Evolutionary conservation across 2,888 invertebrate genomes (phyloP).

Genomic region (Nemotelus pantherinus): DNA sequence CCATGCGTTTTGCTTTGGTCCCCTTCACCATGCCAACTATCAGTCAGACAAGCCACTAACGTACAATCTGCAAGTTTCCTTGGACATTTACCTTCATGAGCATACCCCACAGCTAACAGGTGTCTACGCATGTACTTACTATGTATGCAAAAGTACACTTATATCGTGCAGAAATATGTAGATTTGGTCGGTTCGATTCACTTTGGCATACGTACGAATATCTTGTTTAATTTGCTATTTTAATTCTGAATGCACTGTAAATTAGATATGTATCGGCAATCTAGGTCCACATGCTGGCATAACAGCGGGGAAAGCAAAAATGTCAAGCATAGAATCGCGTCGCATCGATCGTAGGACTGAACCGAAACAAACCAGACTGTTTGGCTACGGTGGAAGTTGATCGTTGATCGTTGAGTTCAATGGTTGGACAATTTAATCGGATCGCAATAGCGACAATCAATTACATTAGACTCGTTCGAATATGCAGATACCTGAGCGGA

Average conservation of each 20-base stretch:
- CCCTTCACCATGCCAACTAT: slow-evolving; percentile 18
- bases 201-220: background rate
- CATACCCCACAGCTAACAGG: slow-evolving; percentile 28
- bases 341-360: too few relatives aligned
- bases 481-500: slow-evolving; percentile 15
- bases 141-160: too few relatives aligned
- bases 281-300: background rate
- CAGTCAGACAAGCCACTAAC: background rate
- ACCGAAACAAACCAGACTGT: slow-evolving; percentile 20
- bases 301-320: slow-evolving; percentile 20
- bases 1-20: slow-evolving; percentile 20
- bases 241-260: background rate
- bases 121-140: background rate
- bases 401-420: slow-evolving; percentile 32
- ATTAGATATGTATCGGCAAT: slow-evolving; percentile 3
- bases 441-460: slow-evolving; percentile 31
- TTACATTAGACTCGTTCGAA: background rate
- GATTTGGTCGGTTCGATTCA: slow-evolving; percentile 25
- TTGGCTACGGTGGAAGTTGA: slow-evolving; percentile 28
- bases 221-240: slow-evolving; percentile 8
- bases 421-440: slow-evolving; percentile 39
- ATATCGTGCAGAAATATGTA: background rate
- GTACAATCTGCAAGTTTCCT: slow-evolving; percentile 23
- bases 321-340: slow-evolving; percentile 15
- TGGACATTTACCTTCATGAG: slow-evolving; percentile 43